Evolutionary conservation across 2,888 invertebrate species (phyloP), one percentile per base, ranked within the genome.

Genomic region (Caradrina clavipalpis): DNA sequence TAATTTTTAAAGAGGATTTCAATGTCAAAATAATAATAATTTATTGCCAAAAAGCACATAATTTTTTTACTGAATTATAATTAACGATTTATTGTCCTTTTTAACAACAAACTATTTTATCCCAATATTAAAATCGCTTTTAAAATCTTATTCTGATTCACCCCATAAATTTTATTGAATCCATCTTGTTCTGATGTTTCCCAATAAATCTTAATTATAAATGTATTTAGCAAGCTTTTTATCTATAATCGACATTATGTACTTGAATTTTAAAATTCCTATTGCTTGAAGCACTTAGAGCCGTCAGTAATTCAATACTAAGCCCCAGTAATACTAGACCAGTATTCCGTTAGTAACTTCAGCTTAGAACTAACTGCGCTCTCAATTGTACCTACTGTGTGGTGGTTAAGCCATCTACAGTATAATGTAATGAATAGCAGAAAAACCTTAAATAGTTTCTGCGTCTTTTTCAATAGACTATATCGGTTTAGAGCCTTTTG

Each of bases 311-410:
- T 57, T 57, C 21, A 19, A 31, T 49, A n/a, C 53, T 65, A 49
- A 54, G 2, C 11, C 15, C 8, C 2, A 21, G 26, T 39, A 21
- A 50, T 39, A 26, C 15, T 39, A 8, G 1, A 17, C 39, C 17
- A 42, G n/a, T 15, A 22, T 7, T 49, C 6, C 8, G 22, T 45
- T 15, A 31, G 19, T 72, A 64, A 49, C 39, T 72, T n/a, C 51
- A 72, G 71, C 47, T 64, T 72, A 73, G 0, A 49, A 17, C 19
- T 0, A 72, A 73, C 42, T 45, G 65, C 39, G n/a, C 35, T 49
- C 49, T 73, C 42, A 31, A 58, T 53, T 57, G 51, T 54, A 17
- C 26, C 26, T 26, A 26, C 5, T 5, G 31, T 15, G n/a, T n/a
- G 62, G 26, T 63, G 39, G 21, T 1, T 51, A 72, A 72, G 57